These are phyloP conservation scores for Trinectes maculatus DNA, from an alignment of 2,113 vertebrate species.

Conservation along the genomic window DNA sequence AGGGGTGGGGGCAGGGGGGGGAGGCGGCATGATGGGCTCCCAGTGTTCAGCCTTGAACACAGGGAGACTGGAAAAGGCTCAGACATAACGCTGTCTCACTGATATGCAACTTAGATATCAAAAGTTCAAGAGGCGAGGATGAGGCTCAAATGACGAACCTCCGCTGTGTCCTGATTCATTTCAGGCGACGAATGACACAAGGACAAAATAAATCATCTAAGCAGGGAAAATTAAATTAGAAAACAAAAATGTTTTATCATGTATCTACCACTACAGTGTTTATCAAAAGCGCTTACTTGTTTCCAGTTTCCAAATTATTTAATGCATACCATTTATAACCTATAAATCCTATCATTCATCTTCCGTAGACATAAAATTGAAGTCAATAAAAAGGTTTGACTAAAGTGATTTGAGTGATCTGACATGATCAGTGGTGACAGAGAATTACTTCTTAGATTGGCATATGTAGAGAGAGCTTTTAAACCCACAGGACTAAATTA, in stretches of 20 bases:
- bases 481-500: background rate
- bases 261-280: background rate
- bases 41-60: constrained; percentile 60
- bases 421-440: background rate
- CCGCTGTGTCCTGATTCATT: background rate
- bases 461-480: background rate
- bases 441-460: background rate
- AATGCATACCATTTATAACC: background rate
- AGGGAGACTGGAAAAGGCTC: constrained; percentile 64
- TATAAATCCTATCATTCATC: background rate
- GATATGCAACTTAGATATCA: constrained; percentile 67
- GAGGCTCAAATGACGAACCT: constrained; percentile 24
- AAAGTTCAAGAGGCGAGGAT: constrained; percentile 65
- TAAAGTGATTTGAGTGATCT: background rate
- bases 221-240: background rate
- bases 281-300: background rate
- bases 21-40: background rate
- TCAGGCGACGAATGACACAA: too few relatives aligned
- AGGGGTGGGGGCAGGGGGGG: background rate
- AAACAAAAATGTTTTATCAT: background rate
- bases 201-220: background rate
- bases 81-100: constrained; percentile 76
- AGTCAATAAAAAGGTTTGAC: background rate
- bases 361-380: background rate
- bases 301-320: background rate